Evolutionary conservation across 2,888 invertebrate species (phyloP), one percentile per base, ranked within the genome.

Genomic region (Ommatoiulus sabulosus): DNA sequence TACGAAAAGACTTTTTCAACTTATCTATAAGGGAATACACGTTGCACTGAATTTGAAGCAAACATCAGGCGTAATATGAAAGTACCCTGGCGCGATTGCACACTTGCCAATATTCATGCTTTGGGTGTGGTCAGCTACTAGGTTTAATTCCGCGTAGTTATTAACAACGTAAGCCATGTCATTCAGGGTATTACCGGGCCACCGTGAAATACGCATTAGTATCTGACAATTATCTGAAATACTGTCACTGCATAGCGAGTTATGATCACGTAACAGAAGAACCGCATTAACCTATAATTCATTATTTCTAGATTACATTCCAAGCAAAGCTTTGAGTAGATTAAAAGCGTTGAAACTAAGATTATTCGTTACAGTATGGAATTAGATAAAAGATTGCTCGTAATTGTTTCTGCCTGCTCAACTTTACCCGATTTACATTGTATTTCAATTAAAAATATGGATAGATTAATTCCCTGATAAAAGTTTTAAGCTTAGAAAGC

Each of bases 111-210:
- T 63, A n/a, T 20, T 20, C 20, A 63, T 63, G n/a, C 20, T 7
- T 63, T 7, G 63, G 63, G 63, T 63, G 63, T 63, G 63, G 63
- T 20, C 63, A 63, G 63, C 63, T 63, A n/a, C 63, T 63, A 63
- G n/a, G 20, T 63, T 2, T 63, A 63, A 20, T 63, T 20, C n/a
- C n/a, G 63, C 63, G 63, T 6, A 20, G 7, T 46, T 63, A 63
- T 63, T 63, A 63, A 20, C 20, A 7, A 8, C 63, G n/a, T 63
- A 17, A 63, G n/a, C n/a, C 4, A 63, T 63, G 63, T 4, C n/a
- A 20, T n/a, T 46, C 17, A 63, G 63, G 63, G 63, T 63, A 63
- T 63, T 63, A 63, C 63, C 4, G 20, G 63, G n/a, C 20, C 63
- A 20, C n/a, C 7, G n/a, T 8, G 20, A 63, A 63, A 63, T 20